Evolutionary conservation across 2,797 vertebrate genomes (phyloP), one percentile per base, ranked within the genome.

Genomic region (Simalia tracyae): DNA sequence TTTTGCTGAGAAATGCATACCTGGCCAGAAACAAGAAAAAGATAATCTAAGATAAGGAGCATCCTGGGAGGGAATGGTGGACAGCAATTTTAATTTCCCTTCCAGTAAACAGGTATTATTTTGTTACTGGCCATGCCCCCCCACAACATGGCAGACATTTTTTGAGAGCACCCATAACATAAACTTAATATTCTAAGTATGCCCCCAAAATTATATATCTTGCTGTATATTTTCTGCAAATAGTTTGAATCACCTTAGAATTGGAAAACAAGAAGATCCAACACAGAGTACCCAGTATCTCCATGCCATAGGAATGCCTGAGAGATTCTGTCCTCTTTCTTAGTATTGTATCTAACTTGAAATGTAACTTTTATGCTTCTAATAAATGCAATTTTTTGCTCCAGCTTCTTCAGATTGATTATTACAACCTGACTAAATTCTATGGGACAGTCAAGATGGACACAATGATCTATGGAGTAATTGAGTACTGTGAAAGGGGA

Each of bases 381-480:
- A 93, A 93, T 0, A 64, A 64, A 84, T 85, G 1, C 31, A 57
- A 81, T 93, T 7, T 92, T 96, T 93, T 94, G 72, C 64, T 95
- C 85, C 93, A 99, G 99, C 97, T 99, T 89, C 96, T 98, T 68
- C 98, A 98, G 94, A 98, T 99, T n/a, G 99, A 99, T 97, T 99
- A 99, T 94, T 98, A 98, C 97, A 99, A 98, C 97, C 97, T 99
- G 95, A 99, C 99, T 64, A 99, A 99, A 97, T 99, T 99, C 97
- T 99, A 99, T 0, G 99, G 99, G 95, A 99, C 99, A 0, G 98
- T 99, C 96, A 98, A 98, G 97, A 97, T 98, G 89, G 99, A 99
- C 57, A 94, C 97, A 6, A 98, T 96, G 42, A 98, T 99, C 95
- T 99, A 98, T 26, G 99, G 97, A 0, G 99, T 99, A 96, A 98